These are phyloP conservation scores for Nomada goodeniana DNA, from an alignment of 2,888 invertebrate species.

Conservation along the genomic window DNA sequence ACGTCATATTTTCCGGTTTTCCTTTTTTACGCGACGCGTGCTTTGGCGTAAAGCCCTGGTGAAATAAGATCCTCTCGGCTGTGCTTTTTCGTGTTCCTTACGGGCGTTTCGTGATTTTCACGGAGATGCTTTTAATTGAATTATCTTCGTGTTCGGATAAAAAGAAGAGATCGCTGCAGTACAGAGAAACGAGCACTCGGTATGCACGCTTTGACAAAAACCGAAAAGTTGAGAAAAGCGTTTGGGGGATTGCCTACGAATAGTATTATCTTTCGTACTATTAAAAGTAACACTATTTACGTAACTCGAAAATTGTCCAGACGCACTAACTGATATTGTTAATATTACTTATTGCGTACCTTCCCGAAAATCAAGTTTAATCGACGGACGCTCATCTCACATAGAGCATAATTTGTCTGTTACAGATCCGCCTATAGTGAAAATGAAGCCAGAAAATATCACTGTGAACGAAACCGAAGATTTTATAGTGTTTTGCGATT, in stretches of 20 bases:
- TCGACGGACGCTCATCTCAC: background rate
- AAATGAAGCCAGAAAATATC: slow-evolving; percentile 90
- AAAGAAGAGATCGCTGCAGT: background rate
- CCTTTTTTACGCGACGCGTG: slow-evolving; percentile 36
- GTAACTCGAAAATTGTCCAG: no score
- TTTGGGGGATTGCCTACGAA: no score
- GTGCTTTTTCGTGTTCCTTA: slow-evolving; percentile 20
- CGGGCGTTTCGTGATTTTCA: slow-evolving; percentile 15
- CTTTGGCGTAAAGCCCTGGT: slow-evolving; percentile 33
- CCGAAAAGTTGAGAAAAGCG: no score
- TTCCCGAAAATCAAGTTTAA: no score
- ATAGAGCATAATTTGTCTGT: background rate
- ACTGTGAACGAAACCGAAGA: slow-evolving; percentile 92
- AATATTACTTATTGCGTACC: no score
- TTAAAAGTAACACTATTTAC: no score
- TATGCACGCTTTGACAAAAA: background rate
- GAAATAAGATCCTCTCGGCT: slow-evolving; percentile 40
- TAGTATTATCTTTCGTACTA: no score
- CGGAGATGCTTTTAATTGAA: slow-evolving; percentile 26
- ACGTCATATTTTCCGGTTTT: slow-evolving; percentile 37
- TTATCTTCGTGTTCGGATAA: slow-evolving; percentile 9
- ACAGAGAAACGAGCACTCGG: background rate
- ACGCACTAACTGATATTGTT: no score
- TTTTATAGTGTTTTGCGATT: slow-evolving; percentile 91
- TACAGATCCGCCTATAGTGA: slow-evolving; percentile 94